Base-by-base conservation (phyloP, 2,888 invertebrate genomes). In the Drosophila picticornis region DNA sequence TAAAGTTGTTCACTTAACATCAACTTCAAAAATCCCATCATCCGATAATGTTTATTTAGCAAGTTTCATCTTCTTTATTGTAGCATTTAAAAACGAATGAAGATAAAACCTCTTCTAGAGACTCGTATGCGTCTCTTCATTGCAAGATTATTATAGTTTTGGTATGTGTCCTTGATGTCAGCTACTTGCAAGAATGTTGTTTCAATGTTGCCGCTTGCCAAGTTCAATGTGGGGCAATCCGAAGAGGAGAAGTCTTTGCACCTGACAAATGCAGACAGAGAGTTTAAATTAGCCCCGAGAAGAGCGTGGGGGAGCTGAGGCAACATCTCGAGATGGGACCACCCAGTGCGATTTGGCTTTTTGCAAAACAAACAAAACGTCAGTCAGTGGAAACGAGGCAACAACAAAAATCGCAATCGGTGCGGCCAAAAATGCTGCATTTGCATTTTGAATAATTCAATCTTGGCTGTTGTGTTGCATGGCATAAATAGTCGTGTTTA, bases 361-460 rank as follows among this genome's bases (percentile, higher is more conserved):
- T 88, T 86, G 90, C 90, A 90, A 90, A 86, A 88, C 89, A 87
- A 87, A 87, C 90, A 87, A 73, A 81, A 78, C 89, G 89, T 90
- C 86, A 88, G 77, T 88, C 90, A 83, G 78, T 88, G 82, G 81
- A 77, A 68, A 71, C 69, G n/a, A 50, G 64, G 57, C 69, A 55
- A 16, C 5, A 74, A 61, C 60, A 34, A 60, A 53, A 64, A 29
- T 36, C 43, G 40, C 38, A 58, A 62, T 56, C 48, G 73, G 25
- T 50, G 43, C 58, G 65, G 68, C 68, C 69, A 65, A 69, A 76
- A 71, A 64, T 76, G 88, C 75, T 75, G 83, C 80, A 64, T 81
- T 25, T 81, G 88, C 90, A 80, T 76, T 85, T 86, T 87, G 72
- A 82, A 81, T 77, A 84, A 78, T 84, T 76, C 55, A 79, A 79